phyloP scores from a whole-genome alignment of 2,797 vertebrate genomes.

The Margarornis squamiger region DNA sequence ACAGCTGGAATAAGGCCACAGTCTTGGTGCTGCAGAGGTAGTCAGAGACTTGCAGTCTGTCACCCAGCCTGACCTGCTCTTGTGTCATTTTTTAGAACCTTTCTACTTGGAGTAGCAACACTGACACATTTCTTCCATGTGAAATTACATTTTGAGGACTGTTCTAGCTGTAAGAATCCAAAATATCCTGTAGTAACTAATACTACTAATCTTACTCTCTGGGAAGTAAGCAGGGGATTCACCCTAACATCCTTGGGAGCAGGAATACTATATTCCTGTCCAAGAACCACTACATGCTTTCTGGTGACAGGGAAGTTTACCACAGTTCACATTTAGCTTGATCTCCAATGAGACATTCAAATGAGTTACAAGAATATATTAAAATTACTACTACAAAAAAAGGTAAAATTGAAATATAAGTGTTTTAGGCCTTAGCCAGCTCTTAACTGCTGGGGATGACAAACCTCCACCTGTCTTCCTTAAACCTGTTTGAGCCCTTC shows the following conservation, averaged over 20 bases:
- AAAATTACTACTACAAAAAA: background rate
- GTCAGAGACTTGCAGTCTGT: background rate
- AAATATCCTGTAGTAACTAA: background rate
- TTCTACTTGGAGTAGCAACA: background rate
- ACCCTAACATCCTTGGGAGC: background rate
- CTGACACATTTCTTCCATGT: background rate
- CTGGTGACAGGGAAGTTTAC: background rate
- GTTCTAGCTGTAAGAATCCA: background rate
- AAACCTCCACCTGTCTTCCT: background rate
- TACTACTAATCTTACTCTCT: background rate
- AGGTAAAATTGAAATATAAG: background rate
- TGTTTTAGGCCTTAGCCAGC: background rate
- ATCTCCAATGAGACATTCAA: background rate
- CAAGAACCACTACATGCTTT: background rate
- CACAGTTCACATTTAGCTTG: background rate
- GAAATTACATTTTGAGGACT: background rate
- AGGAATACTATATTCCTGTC: background rate
- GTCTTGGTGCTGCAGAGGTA: background rate
- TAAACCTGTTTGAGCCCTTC: background rate
- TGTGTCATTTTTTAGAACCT: background rate
- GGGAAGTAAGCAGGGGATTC: background rate
- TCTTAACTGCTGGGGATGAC: background rate
- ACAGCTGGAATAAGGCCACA: background rate
- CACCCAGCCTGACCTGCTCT: background rate
- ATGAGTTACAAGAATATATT: background rate